Base-by-base conservation (phyloP, 2,797 vertebrate genomes). In the Chrosomus eos region DNA sequence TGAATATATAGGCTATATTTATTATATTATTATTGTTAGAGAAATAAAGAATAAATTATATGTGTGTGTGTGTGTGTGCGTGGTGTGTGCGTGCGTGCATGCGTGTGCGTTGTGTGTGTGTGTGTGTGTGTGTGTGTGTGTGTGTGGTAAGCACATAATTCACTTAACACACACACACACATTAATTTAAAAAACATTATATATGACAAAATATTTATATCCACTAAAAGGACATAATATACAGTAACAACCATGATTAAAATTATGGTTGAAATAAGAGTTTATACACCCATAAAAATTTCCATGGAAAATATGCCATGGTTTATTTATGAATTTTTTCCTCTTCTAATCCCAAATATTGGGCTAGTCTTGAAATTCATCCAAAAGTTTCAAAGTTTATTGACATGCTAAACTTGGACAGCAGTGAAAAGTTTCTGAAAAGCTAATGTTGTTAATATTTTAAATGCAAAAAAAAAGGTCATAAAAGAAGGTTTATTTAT, bases 371-470 rank as follows among this genome's bases (percentile, higher is more conserved):
- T 48, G 43, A 76, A 76, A 60, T 76, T 38, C 33, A 33, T 66
- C 60, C 77, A 67, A 53, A 38, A 7, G 33, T 67, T 83, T 83
- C 33, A 67, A 76, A 21, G 72, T 83, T 68, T 83, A 83, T 66
- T 76, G 62, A 43, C 70, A n/a, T 48, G 80, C 80, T 33, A 45
- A 45, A 55, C 71, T 48, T 75, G 43, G 72, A 13, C 18, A 31
- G 55, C 72, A 10, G 36, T 48, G 26, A 48, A 33, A 82, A 4
- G 10, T 55, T 38, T 28, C 18, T 58, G 26, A 72, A 81, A 43
- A 43, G 3, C 14, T 10, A 21, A 62, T 48, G 26, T 73, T 64
- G 36, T 64, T 66, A 23, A 36, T 51, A 13, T 28, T 51, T 51
- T 8, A 8, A 67, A 80, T 23, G 51, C 73, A 19, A 76, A 13